A percentile compares a stretch with the other conserved stretches of the same genome.
phyloP scores from a whole-genome alignment of 2,113 vertebrate genomes.

The Xenus cinereus region DNA sequence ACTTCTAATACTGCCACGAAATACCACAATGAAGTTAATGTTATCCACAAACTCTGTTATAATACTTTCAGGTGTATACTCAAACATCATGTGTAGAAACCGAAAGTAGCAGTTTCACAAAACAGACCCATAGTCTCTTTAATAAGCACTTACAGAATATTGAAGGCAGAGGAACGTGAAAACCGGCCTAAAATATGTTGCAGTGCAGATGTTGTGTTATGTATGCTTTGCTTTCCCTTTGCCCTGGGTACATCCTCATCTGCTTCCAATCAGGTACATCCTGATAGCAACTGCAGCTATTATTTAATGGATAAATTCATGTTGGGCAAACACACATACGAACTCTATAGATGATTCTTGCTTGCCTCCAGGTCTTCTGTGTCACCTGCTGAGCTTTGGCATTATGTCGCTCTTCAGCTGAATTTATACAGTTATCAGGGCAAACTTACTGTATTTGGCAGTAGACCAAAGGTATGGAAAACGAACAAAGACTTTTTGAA shows the following conservation, averaged over 20 bases:
- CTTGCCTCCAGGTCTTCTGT: background rate
- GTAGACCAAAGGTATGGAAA: background rate
- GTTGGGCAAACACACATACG: background rate
- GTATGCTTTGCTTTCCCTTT: background rate
- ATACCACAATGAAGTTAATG: background rate
- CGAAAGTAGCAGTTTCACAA: background rate
- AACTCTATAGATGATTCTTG: background rate
- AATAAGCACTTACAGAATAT: background rate
- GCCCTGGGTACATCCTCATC: background rate
- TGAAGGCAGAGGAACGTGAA: background rate
- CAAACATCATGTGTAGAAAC: background rate
- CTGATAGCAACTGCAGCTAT: background rate
- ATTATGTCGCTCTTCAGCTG: background rate
- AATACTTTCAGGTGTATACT: background rate
- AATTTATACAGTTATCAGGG: background rate
- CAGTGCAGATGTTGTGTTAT: background rate
- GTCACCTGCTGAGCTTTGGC: background rate
- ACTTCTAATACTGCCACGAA: background rate
- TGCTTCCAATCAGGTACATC: background rate
- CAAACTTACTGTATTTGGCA: background rate
- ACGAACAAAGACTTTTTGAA: background rate
- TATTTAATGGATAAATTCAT: background rate
- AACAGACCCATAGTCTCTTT: background rate
- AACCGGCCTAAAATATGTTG: accelerated
- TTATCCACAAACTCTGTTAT: background rate